Base-by-base conservation (phyloP, 2,113 vertebrate species). In the Hirundichthys speculiger region DNA sequence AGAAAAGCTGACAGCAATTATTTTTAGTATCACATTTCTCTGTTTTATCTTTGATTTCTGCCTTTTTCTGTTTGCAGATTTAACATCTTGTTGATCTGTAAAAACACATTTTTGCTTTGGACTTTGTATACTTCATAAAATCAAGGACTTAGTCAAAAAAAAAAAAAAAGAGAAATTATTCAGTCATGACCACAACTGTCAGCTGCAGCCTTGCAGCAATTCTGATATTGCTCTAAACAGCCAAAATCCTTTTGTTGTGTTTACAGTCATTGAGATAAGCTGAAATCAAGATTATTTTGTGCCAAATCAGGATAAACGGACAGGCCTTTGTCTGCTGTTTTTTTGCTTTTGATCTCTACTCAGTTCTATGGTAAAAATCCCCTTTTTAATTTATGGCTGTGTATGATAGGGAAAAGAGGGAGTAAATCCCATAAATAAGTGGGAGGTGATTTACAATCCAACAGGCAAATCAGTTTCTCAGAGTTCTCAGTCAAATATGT, bases 201-300 rank as follows among this genome's bases (percentile, higher is more conserved):
- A 34, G 18, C 15, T 18, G 21, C 14, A 55, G 21, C 10, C 47
- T 34, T 34, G 5, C 20, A 21, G 18, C 21, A 18, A 42, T 47
- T 57, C 48, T 54, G 51, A 57, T 13, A 67, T 69, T 52, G 57
- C 58, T 58, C 42, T 64, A 15, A 12, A 69, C 14, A 39, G 64
- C 13, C 13, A 51, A 58, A 75, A 53, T 21, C 49, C 27, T 22
- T 51, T 51, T 51, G 25, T 40, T 56, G 40, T 61, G 68, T 73
- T 82, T 75, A 66, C 42, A 73, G 43, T 68, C 40, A 10, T 7
- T 45, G 45, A 13, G 54, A 40, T 60, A 48, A 73, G 11, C 52
- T 49, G 16, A 68, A 52, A 72, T 69, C 62, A 24, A 58, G 57
- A 73, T 79, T 71, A 79, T 42, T 27, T 48, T 20, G 13, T 34